phyloP scores from a whole-genome alignment of 2,888 invertebrate genomes.

The Notocelia uddmanniana region DNA sequence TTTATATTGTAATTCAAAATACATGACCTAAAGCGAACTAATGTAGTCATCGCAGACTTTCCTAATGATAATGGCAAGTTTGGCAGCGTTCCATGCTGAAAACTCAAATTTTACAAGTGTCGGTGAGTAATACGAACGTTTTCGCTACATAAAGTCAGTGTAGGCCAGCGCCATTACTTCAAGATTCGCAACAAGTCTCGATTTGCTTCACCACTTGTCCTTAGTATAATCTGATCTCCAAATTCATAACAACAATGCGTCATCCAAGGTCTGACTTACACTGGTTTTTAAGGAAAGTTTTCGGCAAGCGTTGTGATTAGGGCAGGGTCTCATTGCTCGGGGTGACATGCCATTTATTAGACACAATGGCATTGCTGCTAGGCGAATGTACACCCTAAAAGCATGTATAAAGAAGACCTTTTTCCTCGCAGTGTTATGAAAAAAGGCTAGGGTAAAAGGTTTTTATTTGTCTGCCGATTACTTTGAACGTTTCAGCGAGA shows the following conservation, averaged over 20 bases:
- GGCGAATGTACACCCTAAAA: constrained; percentile 27
- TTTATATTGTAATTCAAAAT: background rate
- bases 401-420: constrained; percentile 14
- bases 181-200: constrained; percentile 45
- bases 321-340: constrained; percentile 42
- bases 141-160: constrained; percentile 65
- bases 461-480: constrained; percentile 43
- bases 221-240: background rate
- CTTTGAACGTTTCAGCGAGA: constrained; percentile 29
- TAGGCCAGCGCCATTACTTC: constrained; percentile 69
- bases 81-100: constrained; percentile 66
- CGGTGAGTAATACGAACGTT: constrained; percentile 63
- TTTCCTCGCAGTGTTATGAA: constrained; percentile 10
- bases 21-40: constrained; percentile 4
- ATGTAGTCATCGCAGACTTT: constrained; percentile 32
- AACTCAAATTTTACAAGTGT: constrained; percentile 57
- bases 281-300: background rate
- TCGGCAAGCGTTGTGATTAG: constrained; percentile 25
- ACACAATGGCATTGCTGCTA: constrained; percentile 23
- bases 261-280: background rate
- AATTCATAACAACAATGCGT: background rate
- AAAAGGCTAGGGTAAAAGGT: constrained; percentile 19
- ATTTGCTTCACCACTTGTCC: background rate
- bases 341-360: constrained; percentile 44
- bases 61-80: constrained; percentile 52